Percentiles rank a stretch among this genome's conserved stretches.
These are phyloP conservation scores for Physeter macrocephalus DNA, from an alignment of 2,113 vertebrate species.

Conservation along the genomic window DNA sequence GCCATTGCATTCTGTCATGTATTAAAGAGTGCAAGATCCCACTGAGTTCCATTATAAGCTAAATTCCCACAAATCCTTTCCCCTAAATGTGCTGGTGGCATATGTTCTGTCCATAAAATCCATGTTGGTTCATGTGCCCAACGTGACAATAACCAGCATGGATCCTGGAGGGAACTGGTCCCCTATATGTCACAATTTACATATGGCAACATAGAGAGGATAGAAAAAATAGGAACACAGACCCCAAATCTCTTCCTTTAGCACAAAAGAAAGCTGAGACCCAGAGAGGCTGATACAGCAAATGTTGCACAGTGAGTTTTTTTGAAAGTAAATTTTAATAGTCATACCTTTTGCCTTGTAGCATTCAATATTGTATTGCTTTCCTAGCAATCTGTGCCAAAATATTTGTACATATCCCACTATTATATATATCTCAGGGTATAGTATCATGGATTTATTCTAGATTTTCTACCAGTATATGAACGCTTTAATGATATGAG, in stretches of 20 bases:
- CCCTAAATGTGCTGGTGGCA: constrained; percentile 47
- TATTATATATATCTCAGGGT: neutral
- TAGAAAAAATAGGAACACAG: neutral
- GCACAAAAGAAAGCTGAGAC: constrained; percentile 3
- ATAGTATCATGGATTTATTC: neutral
- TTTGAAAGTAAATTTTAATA: constrained; percentile 39
- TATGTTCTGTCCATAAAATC: constrained; percentile 51
- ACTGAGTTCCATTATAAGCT: constrained; percentile 23
- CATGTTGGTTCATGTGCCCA: constrained; percentile 7
- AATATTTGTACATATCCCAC: neutral
- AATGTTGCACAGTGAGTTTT: neutral
- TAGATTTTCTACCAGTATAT: neutral
- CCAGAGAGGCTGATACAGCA: neutral
- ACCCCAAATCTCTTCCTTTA: neutral
- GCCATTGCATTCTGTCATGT: neutral
- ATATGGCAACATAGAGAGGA: constrained; percentile 4
- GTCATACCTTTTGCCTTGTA: neutral
- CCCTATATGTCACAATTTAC: constrained; percentile 49
- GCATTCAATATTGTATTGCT: neutral
- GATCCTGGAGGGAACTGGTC: neutral
- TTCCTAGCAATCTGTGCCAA: neutral
- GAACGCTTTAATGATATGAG: neutral
- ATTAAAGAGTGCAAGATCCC: constrained; percentile 24
- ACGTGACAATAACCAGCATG: neutral
- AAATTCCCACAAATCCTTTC: constrained; percentile 33